Evolutionary conservation across 2,113 vertebrate genomes (phyloP), one percentile per base, ranked within the genome.

Genomic region (Cnemophilus loriae): DNA sequence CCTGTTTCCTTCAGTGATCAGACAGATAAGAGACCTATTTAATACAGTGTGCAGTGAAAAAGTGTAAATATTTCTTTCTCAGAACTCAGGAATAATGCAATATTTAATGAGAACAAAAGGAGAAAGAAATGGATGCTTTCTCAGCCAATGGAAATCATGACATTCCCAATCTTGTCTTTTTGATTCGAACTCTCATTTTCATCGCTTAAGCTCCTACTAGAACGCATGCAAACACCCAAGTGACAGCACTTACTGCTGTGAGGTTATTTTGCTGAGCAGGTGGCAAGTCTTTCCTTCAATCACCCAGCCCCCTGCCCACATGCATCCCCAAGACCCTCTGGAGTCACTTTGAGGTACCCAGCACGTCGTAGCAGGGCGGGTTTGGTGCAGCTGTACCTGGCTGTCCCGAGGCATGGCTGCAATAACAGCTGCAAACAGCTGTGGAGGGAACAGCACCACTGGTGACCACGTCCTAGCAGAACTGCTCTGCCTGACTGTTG

Each of bases 51-150:
- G 23, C n/a, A 59, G 42, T 26, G 30, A 44, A 73, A 70, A 87
- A 68, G 9, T 41, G 13, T 16, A 46, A 67, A n/a, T 27, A 59
- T 11, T 87, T 63, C 4, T 63, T 80, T 89, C 64, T 69, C 65
- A 87, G 60, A 78, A 41, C 42, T 71, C 28, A 41, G 30, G 9
- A 75, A 49, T 56, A 82, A 56, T 22, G 6, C 9, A 22, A 2
- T 68, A 44, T 65, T 68, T 76, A 50, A 61, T 46, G 47, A 80
- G 92, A 85, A 50, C 18, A 41, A 67, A 91, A 76, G 24, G 93
- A 65, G 63, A 60, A 89, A n/a, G 18, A 73, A 87, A 56, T 22
- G 2, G 4, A 10, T n/a, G 10, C 37, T 80, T 93, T 52, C 26
- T 83, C 63, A 57, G 63, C 18, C 46, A 65, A 4, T 23, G 69